Percentiles rank a stretch among this genome's conserved stretches.
phyloP scores from a whole-genome alignment of 2,797 vertebrate genomes.

The Lagodon rhomboides region DNA sequence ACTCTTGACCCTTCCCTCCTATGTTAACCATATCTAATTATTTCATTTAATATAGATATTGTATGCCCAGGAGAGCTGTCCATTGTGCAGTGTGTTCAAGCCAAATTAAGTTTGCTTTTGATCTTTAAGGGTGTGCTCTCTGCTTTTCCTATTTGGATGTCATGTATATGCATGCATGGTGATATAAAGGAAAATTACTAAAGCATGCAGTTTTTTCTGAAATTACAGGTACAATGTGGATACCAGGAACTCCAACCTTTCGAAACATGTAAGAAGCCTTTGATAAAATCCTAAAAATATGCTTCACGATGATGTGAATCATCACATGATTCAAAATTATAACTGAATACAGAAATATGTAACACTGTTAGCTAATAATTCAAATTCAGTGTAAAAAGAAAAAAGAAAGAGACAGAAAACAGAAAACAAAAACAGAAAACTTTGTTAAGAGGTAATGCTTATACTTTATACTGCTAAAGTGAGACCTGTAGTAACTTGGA shows the following conservation, averaged over 20 bases:
- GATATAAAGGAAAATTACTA: not conserved
- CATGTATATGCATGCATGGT: not conserved
- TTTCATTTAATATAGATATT: conserved; percentile 18
- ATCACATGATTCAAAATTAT: not conserved
- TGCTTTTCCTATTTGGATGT: not conserved
- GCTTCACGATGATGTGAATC: not conserved
- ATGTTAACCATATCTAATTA: conserved; percentile 4
- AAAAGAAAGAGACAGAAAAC: too few relatives aligned
- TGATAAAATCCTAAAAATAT: not conserved
- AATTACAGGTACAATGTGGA: conserved; percentile 92
- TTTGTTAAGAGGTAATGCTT: not conserved
- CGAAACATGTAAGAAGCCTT: conserved; percentile 90
- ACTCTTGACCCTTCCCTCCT: conserved; percentile 11
- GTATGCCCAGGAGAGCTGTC: conserved; percentile 17
- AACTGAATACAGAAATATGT: not conserved
- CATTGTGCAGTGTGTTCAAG: not conserved
- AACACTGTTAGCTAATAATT: not conserved
- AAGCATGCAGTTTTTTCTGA: conserved; percentile 4
- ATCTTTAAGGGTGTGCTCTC: not conserved
- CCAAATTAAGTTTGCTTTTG: not conserved
- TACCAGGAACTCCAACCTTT: conserved; percentile 90
- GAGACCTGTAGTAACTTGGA: not conserved
- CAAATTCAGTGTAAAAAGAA: not conserved
- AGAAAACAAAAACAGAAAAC: too few relatives aligned
- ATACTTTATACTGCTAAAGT: not conserved